A percentile compares a stretch with the other conserved stretches of the same genome.
phyloP scores from a whole-genome alignment of 2,888 invertebrate genomes.

The Eupeodes latifasciatus region DNA sequence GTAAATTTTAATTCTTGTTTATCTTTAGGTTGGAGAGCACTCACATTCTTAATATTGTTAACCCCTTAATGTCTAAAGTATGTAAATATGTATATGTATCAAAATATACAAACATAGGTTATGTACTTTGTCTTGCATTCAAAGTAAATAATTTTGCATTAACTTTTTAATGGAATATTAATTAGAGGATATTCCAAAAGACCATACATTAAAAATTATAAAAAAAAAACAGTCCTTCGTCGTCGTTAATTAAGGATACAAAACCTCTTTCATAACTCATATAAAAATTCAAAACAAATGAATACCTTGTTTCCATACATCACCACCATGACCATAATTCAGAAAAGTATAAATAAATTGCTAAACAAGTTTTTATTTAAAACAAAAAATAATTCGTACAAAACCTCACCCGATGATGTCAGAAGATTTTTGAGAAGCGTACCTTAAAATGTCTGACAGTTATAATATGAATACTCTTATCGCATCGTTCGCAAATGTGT shows the following conservation, averaged over 20 bases:
- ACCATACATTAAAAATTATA: neutral
- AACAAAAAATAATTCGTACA: neutral
- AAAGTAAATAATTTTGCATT: constrained; percentile 37
- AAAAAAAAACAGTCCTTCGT: constrained; percentile 30
- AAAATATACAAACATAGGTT: no score
- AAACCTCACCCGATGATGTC: constrained; percentile 13
- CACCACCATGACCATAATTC: neutral
- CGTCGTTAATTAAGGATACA: constrained; percentile 59
- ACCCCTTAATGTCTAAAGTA: no score
- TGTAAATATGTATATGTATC: no score
- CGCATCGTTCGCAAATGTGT: constrained; percentile 21
- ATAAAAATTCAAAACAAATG: constrained; percentile 46
- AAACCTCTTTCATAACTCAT: constrained; percentile 28
- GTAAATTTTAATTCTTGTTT: no score
- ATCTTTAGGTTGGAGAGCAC: no score
- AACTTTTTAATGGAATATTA: constrained; percentile 75
- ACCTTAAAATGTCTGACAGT: constrained; percentile 68
- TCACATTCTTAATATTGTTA: neutral
- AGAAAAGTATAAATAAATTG: neutral
- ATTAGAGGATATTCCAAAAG: constrained; percentile 49
- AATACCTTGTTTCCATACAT: constrained; percentile 23
- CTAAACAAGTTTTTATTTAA: constrained; percentile 32
- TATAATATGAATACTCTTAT: constrained; percentile 14
- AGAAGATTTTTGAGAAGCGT: constrained; percentile 42
- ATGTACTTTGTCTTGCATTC: neutral